Evolutionary conservation across 1,140 invertebrate genomes (phyloP).

Genomic region (Cepaea nemoralis): DNA sequence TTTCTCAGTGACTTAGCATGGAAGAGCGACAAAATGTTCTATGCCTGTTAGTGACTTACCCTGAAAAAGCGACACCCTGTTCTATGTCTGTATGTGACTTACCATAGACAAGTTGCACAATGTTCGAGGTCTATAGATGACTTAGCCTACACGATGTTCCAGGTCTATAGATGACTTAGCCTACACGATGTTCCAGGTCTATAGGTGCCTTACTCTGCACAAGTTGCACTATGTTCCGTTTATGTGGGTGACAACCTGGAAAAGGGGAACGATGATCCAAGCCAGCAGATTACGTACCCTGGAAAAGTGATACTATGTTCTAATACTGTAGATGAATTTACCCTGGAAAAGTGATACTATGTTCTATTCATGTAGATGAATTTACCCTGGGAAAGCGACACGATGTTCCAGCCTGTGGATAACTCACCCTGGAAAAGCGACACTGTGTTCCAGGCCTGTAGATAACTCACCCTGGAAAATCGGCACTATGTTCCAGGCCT

Average conservation of each 20-base stretch:
- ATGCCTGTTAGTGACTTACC: not conserved
- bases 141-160: conserved; percentile 95
- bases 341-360: not conserved
- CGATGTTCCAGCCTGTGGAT: not conserved
- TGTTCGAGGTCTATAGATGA: not conserved
- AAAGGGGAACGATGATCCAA: conserved; percentile 96
- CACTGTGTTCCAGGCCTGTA: not conserved
- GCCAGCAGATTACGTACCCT: conserved; percentile 82
- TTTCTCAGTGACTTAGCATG: not conserved
- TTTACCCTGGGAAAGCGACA: not conserved
- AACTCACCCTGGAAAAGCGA: not conserved
- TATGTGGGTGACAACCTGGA: conserved; percentile 87
- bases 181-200: not conserved
- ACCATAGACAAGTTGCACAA: not conserved
- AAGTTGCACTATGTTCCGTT: not conserved
- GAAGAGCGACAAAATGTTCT: too few species aligned
- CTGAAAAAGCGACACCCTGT: not conserved
- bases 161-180: conserved; percentile 82
- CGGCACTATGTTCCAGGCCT: not conserved
- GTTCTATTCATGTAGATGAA: not conserved
- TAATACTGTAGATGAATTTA: not conserved
- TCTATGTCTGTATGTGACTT: not conserved
- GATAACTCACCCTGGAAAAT: not conserved
- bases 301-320: not conserved
- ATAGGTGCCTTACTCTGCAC: not conserved